Percentiles rank a stretch among this genome's conserved stretches.
Evolutionary conservation across 1,140 invertebrate genomes (phyloP).

Genomic region (Drosophila hydei): DNA sequence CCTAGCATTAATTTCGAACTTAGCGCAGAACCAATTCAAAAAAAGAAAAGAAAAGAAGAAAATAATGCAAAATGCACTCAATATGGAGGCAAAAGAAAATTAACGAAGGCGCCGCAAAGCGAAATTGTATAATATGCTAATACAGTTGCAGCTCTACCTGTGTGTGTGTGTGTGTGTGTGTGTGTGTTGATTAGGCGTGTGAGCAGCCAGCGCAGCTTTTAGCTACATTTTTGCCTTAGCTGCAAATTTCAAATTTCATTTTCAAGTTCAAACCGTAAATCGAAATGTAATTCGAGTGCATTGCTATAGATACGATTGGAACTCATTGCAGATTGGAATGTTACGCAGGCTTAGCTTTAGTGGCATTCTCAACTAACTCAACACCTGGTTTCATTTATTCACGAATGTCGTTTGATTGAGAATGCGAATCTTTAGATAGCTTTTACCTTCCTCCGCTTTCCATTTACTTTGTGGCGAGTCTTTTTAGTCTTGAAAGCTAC

Average conservation of each 20-base stretch:
- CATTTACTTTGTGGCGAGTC: too few relatives aligned
- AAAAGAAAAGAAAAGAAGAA: slow-evolving; percentile 15
- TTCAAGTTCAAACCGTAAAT: slow-evolving; percentile 21
- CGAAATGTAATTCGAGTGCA: neutral
- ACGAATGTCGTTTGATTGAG: slow-evolving; percentile 60
- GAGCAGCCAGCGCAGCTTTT: slow-evolving; percentile 28
- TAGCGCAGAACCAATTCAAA: slow-evolving; percentile 19
- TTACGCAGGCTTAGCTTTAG: too few relatives aligned
- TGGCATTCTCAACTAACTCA: too few relatives aligned
- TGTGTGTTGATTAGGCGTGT: slow-evolving; percentile 62
- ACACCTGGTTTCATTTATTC: too few relatives aligned
- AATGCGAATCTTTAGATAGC: slow-evolving; percentile 55
- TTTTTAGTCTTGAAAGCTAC: too few relatives aligned
- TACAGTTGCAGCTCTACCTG: slow-evolving; percentile 35
- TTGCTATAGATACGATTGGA: neutral
- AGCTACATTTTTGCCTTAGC: slow-evolving; percentile 4
- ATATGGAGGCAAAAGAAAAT: slow-evolving; percentile 37
- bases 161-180: slow-evolving; percentile 25
- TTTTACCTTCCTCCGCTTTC: too few relatives aligned
- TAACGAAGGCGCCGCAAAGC: slow-evolving; percentile 57
- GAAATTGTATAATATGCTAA: slow-evolving; percentile 52
- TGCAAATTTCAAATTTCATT: neutral
- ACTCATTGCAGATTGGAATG: too few relatives aligned
- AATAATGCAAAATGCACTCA: slow-evolving; percentile 9
- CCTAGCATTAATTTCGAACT: slow-evolving; percentile 62